Conservation (phyloP, 2,888 invertebrate species). For the Netelia fuscicornis region DNA sequence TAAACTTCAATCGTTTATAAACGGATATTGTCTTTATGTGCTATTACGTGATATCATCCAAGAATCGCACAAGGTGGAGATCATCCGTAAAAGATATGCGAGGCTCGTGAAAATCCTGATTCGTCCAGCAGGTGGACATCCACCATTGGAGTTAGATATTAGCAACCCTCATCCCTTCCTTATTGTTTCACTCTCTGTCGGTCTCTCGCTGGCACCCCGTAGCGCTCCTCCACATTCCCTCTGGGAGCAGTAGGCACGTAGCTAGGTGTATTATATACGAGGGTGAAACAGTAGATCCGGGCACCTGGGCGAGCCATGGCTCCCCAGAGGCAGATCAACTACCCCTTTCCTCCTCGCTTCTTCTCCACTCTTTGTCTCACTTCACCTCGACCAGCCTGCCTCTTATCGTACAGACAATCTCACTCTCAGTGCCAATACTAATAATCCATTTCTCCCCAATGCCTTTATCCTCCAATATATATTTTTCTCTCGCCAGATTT, state of each 20-base stretch:
- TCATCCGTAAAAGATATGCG: conserved; percentile 35
- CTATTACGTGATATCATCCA: conserved; percentile 35
- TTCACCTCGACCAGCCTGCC: conserved; percentile 42
- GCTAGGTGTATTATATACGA: conserved; percentile 78
- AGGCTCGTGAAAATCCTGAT: conserved; percentile 47
- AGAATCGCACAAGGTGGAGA: background rate
- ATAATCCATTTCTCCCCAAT: conserved; percentile 79
- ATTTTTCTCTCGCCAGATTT: conserved; percentile 76
- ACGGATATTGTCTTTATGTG: conserved; percentile 40
- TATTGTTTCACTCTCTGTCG: conserved; percentile 35
- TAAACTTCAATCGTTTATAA: background rate
- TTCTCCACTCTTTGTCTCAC: conserved; percentile 65
- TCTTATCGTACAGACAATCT: conserved; percentile 55
- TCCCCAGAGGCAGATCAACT: conserved; percentile 76
- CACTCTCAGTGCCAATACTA: conserved; percentile 78
- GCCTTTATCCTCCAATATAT: conserved; percentile 75
- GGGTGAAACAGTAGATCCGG: conserved; percentile 77
- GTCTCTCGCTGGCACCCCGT: conserved; percentile 41
- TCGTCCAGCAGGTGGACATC: conserved; percentile 58
- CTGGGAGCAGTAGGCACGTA: conserved; percentile 74
- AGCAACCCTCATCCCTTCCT: conserved; percentile 28
- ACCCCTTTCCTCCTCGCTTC: conserved; percentile 53
- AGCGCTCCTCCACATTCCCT: conserved; percentile 60
- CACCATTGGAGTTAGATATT: conserved; percentile 42
- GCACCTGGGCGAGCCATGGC: conserved; percentile 74